These are phyloP conservation scores for Peromyscus attwateri DNA, from an alignment of 2,797 vertebrate species.

Conservation along the genomic window DNA sequence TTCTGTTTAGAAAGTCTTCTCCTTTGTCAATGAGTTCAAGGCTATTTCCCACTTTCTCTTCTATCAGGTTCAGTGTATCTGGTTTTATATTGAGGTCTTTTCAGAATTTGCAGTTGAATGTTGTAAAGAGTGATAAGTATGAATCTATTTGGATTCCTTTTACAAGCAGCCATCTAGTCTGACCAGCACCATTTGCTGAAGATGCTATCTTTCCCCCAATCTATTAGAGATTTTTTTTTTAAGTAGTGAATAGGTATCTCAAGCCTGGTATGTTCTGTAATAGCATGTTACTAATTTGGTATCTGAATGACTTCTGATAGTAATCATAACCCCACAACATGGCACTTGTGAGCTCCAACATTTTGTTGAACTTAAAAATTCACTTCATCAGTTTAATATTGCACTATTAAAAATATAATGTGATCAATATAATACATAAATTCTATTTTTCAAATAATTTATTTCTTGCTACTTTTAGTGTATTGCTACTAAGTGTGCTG, in stretches of 20 bases:
- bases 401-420: constrained; percentile 62
- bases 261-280: constrained; percentile 21
- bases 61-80: not conserved
- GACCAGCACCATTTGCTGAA: not conserved
- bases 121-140: not conserved
- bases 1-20: not conserved
- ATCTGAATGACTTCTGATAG: constrained; percentile 37
- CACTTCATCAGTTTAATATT: constrained; percentile 67
- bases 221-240: constrained; percentile 29
- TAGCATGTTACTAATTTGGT: constrained; percentile 36
- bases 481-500: constrained; percentile 51
- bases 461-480: constrained; percentile 54
- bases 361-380: constrained; percentile 46
- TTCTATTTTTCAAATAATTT: constrained; percentile 62
- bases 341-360: not conserved
- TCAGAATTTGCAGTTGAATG: not conserved
- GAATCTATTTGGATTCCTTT: not conserved
- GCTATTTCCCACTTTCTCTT: not conserved
- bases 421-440: constrained; percentile 64
- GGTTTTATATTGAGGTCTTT: not conserved
- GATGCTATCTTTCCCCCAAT: not conserved
- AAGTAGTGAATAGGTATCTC: not conserved
- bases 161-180: not conserved
- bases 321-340: constrained; percentile 19
- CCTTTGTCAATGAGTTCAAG: not conserved